These are phyloP conservation scores for Octodonta nipae DNA, from an alignment of 2,888 invertebrate genomes.

Conservation along the genomic window DNA sequence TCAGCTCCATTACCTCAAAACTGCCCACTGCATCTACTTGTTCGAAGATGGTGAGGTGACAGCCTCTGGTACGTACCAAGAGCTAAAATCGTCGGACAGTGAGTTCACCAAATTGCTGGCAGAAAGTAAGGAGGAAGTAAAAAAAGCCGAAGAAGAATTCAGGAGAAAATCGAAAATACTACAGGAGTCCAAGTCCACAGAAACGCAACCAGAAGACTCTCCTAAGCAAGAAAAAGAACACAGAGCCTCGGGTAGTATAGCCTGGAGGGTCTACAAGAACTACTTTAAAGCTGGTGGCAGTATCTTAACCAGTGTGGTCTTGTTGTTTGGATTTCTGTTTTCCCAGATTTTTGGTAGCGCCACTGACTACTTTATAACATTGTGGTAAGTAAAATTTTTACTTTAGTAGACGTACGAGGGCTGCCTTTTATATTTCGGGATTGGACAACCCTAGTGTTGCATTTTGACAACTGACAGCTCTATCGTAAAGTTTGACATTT, in stretches of 20 bases:
- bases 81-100: constrained; percentile 53
- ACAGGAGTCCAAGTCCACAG: constrained; percentile 4
- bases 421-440: too few species aligned
- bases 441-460: too few species aligned
- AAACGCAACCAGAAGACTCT: constrained; percentile 15
- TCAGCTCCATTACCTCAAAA: constrained; percentile 64
- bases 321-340: constrained; percentile 37
- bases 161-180: constrained; percentile 35
- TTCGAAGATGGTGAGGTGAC: not conserved
- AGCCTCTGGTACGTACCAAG: constrained; percentile 43
- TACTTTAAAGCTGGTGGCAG: constrained; percentile 63
- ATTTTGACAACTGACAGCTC: too few species aligned
- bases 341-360: constrained; percentile 46
- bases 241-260: constrained; percentile 45
- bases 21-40: constrained; percentile 37
- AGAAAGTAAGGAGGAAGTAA: constrained; percentile 22
- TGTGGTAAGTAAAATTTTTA: constrained; percentile 43
- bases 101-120: constrained; percentile 53
- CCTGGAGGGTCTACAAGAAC: constrained; percentile 43
- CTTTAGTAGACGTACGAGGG: not conserved
- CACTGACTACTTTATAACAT: constrained; percentile 66
- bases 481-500: too few species aligned
- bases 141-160: constrained; percentile 19
- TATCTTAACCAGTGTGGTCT: constrained; percentile 28
- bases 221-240: constrained; percentile 41